A percentile compares a stretch with the other conserved stretches of the same genome.
Conservation (phyloP, 2,888 invertebrate genomes). For the Lepas anatifera region DNA sequence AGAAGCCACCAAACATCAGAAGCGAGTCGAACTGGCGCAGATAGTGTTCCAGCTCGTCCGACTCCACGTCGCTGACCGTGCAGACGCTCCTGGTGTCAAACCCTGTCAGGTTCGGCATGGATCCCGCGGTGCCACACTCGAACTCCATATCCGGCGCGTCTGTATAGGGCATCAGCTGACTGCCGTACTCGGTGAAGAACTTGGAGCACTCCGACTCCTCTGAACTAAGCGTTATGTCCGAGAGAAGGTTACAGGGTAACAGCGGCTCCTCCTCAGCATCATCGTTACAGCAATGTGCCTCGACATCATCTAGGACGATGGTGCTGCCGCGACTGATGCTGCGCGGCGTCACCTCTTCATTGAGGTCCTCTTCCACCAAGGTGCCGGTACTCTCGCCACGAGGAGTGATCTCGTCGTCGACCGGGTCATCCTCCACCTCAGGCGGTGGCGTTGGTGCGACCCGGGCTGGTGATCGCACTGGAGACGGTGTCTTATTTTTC, state of each 20-base stretch:
- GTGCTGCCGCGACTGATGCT: neutral
- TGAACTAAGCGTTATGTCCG: neutral
- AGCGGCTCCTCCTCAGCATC: neutral
- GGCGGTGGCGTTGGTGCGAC: neutral
- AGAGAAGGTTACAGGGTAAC: neutral
- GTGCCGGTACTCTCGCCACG: neutral
- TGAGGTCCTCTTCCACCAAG: neutral
- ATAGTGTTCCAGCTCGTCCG: neutral
- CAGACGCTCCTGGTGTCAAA: neutral
- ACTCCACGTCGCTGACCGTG: neutral
- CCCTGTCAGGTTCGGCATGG: neutral
- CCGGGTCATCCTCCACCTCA: neutral
- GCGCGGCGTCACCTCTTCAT: neutral
- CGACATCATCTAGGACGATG: neutral
- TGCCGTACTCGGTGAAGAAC: neutral
- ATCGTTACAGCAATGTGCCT: too few species aligned
- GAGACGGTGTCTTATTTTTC: neutral
- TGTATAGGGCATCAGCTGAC: neutral
- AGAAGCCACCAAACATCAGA: neutral
- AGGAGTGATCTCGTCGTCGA: neutral
- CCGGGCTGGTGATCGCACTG: neutral
- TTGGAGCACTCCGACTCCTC: neutral
- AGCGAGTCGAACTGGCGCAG: neutral
- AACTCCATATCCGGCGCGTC: neutral
- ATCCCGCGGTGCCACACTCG: slow-evolving; percentile 1